phyloP scores from a whole-genome alignment of 2,888 invertebrate species.

The Drosophila meridionalis region DNA sequence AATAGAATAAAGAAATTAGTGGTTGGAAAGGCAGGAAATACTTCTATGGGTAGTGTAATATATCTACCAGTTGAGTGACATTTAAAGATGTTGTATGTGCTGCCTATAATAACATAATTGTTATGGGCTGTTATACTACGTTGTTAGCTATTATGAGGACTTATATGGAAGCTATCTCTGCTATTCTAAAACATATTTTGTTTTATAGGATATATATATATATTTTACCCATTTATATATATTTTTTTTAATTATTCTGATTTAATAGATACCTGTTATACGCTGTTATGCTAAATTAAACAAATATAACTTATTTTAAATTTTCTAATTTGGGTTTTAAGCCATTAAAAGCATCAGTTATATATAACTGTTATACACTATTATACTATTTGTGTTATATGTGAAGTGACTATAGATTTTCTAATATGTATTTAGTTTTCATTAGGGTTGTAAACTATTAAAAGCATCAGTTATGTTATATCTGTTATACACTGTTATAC shows the following conservation, averaged over 20 bases:
- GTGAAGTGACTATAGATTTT: too few relatives aligned
- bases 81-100: not conserved
- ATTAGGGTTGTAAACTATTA: too few relatives aligned
- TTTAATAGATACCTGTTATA: not conserved
- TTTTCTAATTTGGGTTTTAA: too few relatives aligned
- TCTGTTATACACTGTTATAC: not conserved
- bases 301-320: too few relatives aligned
- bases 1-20: conserved; percentile 54
- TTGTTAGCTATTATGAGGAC: not conserved
- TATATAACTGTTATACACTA: too few relatives aligned
- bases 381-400: too few relatives aligned
- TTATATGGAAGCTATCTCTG: too few relatives aligned
- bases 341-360: too few relatives aligned
- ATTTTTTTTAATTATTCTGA: not conserved
- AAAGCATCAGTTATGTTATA: too few relatives aligned
- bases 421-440: too few relatives aligned
- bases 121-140: not conserved
- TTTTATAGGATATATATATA: not conserved
- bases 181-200: not conserved
- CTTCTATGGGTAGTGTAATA: not conserved
- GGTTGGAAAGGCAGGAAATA: not conserved
- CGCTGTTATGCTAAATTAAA: not conserved
- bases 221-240: too few relatives aligned
- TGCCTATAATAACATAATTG: not conserved
- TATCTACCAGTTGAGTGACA: not conserved